A percentile compares a stretch with the other conserved stretches of the same genome.
Evolutionary conservation across 2,888 invertebrate species (phyloP).

Genomic region (Elegia similella): DNA sequence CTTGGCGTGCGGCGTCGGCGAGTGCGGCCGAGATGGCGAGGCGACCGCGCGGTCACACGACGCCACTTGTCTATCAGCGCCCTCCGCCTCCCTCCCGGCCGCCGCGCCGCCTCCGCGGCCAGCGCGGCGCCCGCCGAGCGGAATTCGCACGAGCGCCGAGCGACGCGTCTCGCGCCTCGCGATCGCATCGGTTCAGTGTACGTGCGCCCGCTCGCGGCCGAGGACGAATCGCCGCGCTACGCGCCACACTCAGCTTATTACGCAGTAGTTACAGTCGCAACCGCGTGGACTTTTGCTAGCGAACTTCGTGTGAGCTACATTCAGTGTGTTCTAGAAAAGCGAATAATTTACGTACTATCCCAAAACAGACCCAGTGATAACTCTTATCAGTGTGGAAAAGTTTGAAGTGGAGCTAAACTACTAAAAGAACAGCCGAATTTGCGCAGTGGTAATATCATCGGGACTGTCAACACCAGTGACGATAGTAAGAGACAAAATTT

Average conservation of each 20-base stretch:
- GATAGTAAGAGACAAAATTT: slow-evolving; percentile 58
- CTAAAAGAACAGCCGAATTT: slow-evolving; percentile 52
- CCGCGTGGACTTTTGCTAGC: slow-evolving; percentile 69
- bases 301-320: slow-evolving; percentile 36
- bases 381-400: slow-evolving; percentile 72
- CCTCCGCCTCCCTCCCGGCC: slow-evolving; percentile 50
- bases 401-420: slow-evolving; percentile 62
- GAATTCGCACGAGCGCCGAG: slow-evolving; percentile 59
- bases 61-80: slow-evolving; percentile 65
- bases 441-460: slow-evolving; percentile 49
- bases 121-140: slow-evolving; percentile 55
- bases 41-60: slow-evolving; percentile 55
- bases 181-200: slow-evolving; percentile 72
- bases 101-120: slow-evolving; percentile 36
- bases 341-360: slow-evolving; percentile 31
- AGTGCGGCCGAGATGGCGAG: slow-evolving; percentile 46
- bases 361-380: slow-evolving; percentile 55
- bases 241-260: slow-evolving; percentile 67
- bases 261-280: slow-evolving; percentile 71
- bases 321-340: slow-evolving; percentile 28
- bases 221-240: slow-evolving; percentile 61
- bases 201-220: slow-evolving; percentile 71
- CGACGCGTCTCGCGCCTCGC: slow-evolving; percentile 71
- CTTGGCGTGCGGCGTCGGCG: slow-evolving; percentile 26
- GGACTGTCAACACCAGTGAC: slow-evolving; percentile 50